Evolutionary conservation across 2,888 invertebrate genomes (phyloP), one percentile per base, ranked within the genome.

Genomic region (Salticus scenicus): DNA sequence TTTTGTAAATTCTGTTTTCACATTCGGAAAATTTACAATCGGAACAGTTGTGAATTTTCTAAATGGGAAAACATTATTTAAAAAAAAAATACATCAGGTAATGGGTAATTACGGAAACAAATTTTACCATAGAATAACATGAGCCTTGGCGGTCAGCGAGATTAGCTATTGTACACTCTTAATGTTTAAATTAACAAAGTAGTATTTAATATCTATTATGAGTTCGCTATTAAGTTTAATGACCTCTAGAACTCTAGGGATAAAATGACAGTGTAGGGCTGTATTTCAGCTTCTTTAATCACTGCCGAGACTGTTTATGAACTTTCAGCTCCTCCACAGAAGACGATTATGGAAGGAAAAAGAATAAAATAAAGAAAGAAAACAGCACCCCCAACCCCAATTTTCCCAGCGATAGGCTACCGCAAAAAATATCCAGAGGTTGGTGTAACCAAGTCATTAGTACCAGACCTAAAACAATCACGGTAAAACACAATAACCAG

Each of bases 401-500:
- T 70, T 42, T 28, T 33, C 17, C 37, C 33, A 37, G 33, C 67
- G 33, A 67, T 37, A 24, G 33, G 20, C 33, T 67, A 67, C 67
- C 33, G 67, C 31, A n/a, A 20, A 67, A 66, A 37, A 33, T 10
- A 67, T 10, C 37, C 33, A 67, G n/a, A 2, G 17, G 4, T 37
- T 37, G 37, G 31, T 7, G 8, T 33, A 31, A 24, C 27, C 10
- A 12, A 42, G 28, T 70, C 70, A 70, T 70, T 70, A 70, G 70
- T 28, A 14, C 28, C 28, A 28, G 37, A 14, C 14, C 70, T 70
- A 70, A 70, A 70, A 70, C 70, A 70, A 70, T 70, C 70, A 27
- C 24, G 70, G 70, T 42, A 70, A 70, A 20, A 41, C 70, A 70
- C 70, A 70, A 42, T 42, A 42, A 70, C 70, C 70, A 12, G 70